Conservation (phyloP, 2,888 invertebrate species). For the Icerya purchasi region DNA sequence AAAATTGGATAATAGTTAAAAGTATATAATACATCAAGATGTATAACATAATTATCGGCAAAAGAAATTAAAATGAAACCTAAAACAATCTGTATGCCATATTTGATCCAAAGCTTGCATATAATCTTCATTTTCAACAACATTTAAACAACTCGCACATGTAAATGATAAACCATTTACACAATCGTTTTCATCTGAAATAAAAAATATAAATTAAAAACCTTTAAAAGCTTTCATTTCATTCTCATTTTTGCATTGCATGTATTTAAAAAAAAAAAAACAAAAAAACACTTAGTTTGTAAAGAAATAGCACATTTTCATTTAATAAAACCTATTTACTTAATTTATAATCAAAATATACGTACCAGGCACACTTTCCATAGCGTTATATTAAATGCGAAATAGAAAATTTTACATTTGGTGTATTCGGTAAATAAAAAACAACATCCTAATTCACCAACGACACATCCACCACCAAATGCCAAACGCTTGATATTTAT, state of each 20-base stretch:
- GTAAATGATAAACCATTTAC: constrained; percentile 3
- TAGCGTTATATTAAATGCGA: too few species aligned
- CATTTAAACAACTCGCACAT: constrained; percentile 55
- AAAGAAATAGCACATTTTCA: too few species aligned
- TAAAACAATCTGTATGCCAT: constrained; percentile 77
- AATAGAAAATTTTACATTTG: too few species aligned
- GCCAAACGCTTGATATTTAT: too few species aligned
- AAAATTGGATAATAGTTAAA: constrained; percentile 15
- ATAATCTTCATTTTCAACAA: constrained; percentile 51
- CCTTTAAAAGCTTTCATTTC: background rate
- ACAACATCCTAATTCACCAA: too few species aligned
- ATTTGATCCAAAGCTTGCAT: constrained; percentile 61
- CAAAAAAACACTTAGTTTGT: too few species aligned
- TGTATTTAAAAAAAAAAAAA: too few species aligned
- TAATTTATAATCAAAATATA: too few species aligned
- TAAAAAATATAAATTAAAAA: background rate
- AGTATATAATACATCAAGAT: background rate
- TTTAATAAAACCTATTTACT: too few species aligned
- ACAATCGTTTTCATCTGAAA: constrained; percentile 9
- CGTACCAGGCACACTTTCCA: too few species aligned
- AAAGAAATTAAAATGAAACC: constrained; percentile 30
- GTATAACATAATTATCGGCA: background rate
- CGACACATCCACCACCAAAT: too few species aligned
- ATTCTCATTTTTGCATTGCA: background rate
- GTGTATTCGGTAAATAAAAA: too few species aligned